phyloP scores from a whole-genome alignment of 2,888 invertebrate species.

The Ariolimax columbianus region DNA sequence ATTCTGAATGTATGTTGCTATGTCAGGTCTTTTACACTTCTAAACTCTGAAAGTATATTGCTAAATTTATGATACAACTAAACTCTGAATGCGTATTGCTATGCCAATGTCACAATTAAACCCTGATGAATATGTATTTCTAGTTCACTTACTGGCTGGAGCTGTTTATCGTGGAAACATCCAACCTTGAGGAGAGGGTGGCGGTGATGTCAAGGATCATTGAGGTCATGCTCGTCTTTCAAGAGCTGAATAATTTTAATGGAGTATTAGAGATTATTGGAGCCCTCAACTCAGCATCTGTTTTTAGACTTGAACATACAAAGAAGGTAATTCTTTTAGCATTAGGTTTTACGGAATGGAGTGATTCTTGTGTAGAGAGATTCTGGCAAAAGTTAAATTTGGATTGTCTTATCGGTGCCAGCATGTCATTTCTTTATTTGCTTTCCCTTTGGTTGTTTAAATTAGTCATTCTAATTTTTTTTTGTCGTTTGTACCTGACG shows the following conservation, averaged over 20 bases:
- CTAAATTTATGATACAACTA: too few relatives aligned
- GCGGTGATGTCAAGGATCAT: slow-evolving; percentile 92
- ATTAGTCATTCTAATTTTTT: too few relatives aligned
- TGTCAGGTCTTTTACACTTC: too few relatives aligned
- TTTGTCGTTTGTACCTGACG: too few relatives aligned
- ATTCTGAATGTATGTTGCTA: too few relatives aligned
- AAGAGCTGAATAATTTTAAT: slow-evolving; percentile 98
- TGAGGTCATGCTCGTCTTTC: slow-evolving; percentile 95
- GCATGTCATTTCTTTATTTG: too few relatives aligned
- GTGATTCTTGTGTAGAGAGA: not conserved
- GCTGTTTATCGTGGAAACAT: slow-evolving; percentile 95
- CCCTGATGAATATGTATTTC: slow-evolving; percentile 56
- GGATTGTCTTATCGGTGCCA: too few relatives aligned
- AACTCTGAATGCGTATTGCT: too few relatives aligned
- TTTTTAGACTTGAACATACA: slow-evolving; percentile 91
- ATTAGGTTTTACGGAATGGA: not conserved
- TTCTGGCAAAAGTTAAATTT: not conserved
- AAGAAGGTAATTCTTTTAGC: slow-evolving; percentile 72
- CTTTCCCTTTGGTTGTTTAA: too few relatives aligned
- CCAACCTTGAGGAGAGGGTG: slow-evolving; percentile 95
- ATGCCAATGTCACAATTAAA: too few relatives aligned
- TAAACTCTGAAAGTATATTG: too few relatives aligned
- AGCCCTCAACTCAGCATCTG: slow-evolving; percentile 94
- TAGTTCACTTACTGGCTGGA: slow-evolving; percentile 97
- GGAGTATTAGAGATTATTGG: slow-evolving; percentile 95